These are phyloP conservation scores for Scaptomyza flava DNA, from an alignment of 2,888 invertebrate species.

Conservation along the genomic window DNA sequence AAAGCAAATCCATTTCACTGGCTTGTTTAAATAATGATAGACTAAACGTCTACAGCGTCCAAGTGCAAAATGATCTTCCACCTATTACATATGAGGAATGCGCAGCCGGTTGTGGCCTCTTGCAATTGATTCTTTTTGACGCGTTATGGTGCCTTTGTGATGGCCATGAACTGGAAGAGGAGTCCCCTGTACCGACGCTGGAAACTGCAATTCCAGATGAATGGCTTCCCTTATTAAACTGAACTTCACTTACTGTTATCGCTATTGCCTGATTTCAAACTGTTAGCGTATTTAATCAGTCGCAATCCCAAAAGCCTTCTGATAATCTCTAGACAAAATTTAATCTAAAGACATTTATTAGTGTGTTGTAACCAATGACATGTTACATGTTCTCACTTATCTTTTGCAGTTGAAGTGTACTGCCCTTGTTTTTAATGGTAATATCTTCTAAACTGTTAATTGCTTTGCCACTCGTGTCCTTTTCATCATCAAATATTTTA, in stretches of 20 bases:
- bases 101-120: constrained; percentile 27
- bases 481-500: constrained; percentile 88
- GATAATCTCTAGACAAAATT: background rate
- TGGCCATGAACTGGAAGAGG: constrained; percentile 31
- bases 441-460: constrained; percentile 22
- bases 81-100: constrained; percentile 47
- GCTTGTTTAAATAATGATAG: constrained; percentile 31
- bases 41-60: constrained; percentile 22
- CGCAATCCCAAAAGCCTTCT: background rate
- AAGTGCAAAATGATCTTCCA: constrained; percentile 44
- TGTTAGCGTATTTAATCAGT: background rate
- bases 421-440: constrained; percentile 28
- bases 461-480: constrained; percentile 1
- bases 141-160: constrained; percentile 39
- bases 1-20: constrained; percentile 28
- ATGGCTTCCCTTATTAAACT: constrained; percentile 37
- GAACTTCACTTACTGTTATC: background rate
- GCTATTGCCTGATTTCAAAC: background rate
- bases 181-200: background rate
- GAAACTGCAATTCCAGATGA: constrained; percentile 22
- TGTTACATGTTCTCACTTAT: constrained; percentile 10
- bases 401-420: constrained; percentile 29
- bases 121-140: constrained; percentile 45
- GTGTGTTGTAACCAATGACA: background rate
- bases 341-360: constrained; percentile 31